phyloP scores from a whole-genome alignment of 2,113 vertebrate genomes.

The Apteryx owenii region DNA sequence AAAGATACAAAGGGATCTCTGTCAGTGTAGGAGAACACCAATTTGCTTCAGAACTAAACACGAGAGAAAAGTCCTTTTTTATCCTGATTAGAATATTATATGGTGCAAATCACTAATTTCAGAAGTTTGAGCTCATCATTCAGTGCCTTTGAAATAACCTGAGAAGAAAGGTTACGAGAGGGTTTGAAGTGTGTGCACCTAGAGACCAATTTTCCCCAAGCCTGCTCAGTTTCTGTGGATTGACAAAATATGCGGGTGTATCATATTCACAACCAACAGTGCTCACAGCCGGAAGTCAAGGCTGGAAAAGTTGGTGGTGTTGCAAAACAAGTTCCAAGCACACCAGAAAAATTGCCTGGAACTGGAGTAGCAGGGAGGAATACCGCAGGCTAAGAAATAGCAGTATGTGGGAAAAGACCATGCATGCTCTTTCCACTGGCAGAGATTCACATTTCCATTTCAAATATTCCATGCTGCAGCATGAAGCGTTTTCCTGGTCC shows the following conservation, averaged over 20 bases:
- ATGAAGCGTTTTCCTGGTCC: not conserved
- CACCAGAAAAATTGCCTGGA: not conserved
- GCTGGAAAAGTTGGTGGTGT: not conserved
- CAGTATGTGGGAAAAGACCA: not conserved
- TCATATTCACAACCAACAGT: not conserved
- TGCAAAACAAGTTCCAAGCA: not conserved
- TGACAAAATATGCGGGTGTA: not conserved
- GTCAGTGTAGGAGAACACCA: not conserved
- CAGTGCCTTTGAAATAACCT: not conserved
- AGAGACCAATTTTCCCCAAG: not conserved
- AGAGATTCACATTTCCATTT: not conserved
- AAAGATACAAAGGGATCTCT: not conserved
- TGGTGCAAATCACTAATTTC: not conserved
- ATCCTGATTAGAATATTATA: not conserved
- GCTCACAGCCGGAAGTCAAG: not conserved
- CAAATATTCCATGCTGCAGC: not conserved
- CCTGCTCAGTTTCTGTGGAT: not conserved
- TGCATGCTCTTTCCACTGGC: not conserved
- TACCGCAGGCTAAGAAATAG: not conserved
- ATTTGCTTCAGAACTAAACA: not conserved
- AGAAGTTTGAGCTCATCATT: not conserved
- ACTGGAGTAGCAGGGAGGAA: not conserved
- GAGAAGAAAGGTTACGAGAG: not conserved
- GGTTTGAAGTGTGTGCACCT: not conserved
- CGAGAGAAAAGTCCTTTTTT: not conserved